Evolutionary conservation across 2,888 invertebrate species (phyloP).

Genomic region (Gymnoscelis rufifasciata): DNA sequence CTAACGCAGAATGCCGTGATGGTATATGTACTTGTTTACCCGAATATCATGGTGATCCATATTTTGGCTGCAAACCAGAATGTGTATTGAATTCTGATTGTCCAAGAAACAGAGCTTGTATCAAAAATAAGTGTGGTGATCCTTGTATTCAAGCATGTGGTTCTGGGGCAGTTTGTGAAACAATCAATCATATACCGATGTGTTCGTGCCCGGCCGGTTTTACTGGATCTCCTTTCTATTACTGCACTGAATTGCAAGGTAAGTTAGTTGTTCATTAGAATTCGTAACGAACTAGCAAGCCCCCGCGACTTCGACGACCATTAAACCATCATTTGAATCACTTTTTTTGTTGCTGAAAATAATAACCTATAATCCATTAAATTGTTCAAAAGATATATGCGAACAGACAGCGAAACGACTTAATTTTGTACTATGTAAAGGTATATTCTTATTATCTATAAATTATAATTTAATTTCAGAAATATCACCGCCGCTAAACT

Average conservation of each 20-base stretch:
- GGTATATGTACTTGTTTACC: conserved; percentile 85
- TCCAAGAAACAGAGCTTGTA: conserved; percentile 82
- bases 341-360: too few relatives aligned
- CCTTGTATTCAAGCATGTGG: conserved; percentile 87
- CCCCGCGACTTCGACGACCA: too few relatives aligned
- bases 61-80: conserved; percentile 86
- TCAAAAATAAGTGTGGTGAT: conserved; percentile 85
- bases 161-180: conserved; percentile 75
- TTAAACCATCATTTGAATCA: too few relatives aligned
- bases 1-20: conserved; percentile 81
- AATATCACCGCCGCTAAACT: conserved; percentile 37
- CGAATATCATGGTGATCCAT: conserved; percentile 87
- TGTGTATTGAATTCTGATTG: conserved; percentile 88
- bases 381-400: too few relatives aligned
- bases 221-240: conserved; percentile 81
- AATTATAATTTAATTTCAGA: conserved; percentile 40
- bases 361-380: too few relatives aligned
- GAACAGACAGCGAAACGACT: too few relatives aligned
- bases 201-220: conserved; percentile 82
- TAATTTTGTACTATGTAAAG: too few relatives aligned
- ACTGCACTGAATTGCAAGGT: conserved; percentile 72
- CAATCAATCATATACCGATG: conserved; percentile 83
- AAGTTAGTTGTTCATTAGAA: conserved; percentile 12
- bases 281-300: too few relatives aligned
- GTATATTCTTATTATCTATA: too few relatives aligned